Evolutionary conservation across 2,888 invertebrate species (phyloP).

Genomic region (Rotaria macrura): DNA sequence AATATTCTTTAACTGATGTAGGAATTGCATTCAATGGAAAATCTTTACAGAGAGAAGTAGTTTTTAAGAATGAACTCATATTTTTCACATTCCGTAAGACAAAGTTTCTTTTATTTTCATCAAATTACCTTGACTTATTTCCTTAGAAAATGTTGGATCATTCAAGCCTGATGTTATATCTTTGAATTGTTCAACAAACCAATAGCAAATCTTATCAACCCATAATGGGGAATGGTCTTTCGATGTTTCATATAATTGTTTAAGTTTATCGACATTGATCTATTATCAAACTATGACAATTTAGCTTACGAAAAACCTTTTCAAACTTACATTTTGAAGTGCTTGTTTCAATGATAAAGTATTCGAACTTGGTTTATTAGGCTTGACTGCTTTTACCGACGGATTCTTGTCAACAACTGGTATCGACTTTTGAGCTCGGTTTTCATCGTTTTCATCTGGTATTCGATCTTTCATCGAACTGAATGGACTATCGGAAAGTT

Average conservation of each 20-base stretch:
- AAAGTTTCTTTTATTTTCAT: neutral
- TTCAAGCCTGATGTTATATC: neutral
- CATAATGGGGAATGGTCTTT: neutral
- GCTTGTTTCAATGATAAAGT: neutral
- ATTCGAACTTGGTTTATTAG: neutral
- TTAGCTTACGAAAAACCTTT: neutral
- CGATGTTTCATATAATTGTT: neutral
- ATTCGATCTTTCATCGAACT: neutral
- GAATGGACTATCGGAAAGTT: conserved; percentile 12
- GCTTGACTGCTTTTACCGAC: neutral
- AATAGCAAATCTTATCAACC: conserved; percentile 1
- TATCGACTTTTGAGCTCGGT: neutral
- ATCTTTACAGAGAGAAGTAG: neutral
- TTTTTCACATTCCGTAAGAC: too few species aligned
- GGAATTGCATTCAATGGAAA: neutral
- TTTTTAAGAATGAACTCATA: neutral
- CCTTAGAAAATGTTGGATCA: conserved; percentile 18
- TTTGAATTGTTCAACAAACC: neutral
- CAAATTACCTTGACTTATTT: neutral
- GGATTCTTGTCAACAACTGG: neutral
- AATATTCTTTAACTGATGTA: neutral
- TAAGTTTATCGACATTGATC: neutral
- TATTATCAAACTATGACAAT: neutral
- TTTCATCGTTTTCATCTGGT: neutral
- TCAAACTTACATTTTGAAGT: neutral